Percentiles rank a stretch among this genome's conserved stretches.
phyloP scores from a whole-genome alignment of 1,140 invertebrate genomes.

The Bradynema listronoti region DNA sequence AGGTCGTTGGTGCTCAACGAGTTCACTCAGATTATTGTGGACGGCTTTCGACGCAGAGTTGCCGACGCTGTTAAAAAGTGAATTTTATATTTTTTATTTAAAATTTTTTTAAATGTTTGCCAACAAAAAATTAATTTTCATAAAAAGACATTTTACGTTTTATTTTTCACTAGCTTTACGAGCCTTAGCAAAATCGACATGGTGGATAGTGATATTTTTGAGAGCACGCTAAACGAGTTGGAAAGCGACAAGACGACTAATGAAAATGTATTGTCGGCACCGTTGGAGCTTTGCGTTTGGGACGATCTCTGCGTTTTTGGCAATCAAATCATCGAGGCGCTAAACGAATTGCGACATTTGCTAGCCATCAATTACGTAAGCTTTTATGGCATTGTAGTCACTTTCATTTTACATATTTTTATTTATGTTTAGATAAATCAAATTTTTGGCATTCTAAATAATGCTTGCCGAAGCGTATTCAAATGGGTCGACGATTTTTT shows the following conservation, averaged over 20 bases:
- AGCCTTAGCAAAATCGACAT: constrained; percentile 28
- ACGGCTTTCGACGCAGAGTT: constrained; percentile 33
- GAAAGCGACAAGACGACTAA: constrained; percentile 7
- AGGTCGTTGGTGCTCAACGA: constrained; percentile 41
- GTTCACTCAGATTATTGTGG: constrained; percentile 39
- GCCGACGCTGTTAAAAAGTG: constrained; percentile 30
- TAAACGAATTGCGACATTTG: constrained; percentile 51
- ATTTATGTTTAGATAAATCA: constrained; percentile 29
- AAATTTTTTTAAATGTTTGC: background rate
- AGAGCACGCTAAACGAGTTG: constrained; percentile 39
- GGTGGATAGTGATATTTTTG: constrained; percentile 45
- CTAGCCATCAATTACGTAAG: constrained; percentile 44
- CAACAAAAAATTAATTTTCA: constrained; percentile 6
- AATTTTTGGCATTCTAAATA: constrained; percentile 27
- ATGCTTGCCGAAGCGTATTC: constrained; percentile 33
- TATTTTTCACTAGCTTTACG: constrained; percentile 25
- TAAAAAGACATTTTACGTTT: constrained; percentile 1
- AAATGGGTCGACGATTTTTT: constrained; percentile 34
- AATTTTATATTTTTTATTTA: constrained; percentile 3
- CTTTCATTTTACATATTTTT: background rate
- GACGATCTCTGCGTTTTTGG: constrained; percentile 55
- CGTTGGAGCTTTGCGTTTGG: constrained; percentile 50
- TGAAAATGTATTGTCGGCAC: constrained; percentile 40
- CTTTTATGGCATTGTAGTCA: background rate
- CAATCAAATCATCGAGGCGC: constrained; percentile 43